A percentile compares a stretch with the other conserved stretches of the same genome.
These are phyloP conservation scores for Cariama cristata DNA, from an alignment of 2,113 vertebrate species.

Conservation along the genomic window DNA sequence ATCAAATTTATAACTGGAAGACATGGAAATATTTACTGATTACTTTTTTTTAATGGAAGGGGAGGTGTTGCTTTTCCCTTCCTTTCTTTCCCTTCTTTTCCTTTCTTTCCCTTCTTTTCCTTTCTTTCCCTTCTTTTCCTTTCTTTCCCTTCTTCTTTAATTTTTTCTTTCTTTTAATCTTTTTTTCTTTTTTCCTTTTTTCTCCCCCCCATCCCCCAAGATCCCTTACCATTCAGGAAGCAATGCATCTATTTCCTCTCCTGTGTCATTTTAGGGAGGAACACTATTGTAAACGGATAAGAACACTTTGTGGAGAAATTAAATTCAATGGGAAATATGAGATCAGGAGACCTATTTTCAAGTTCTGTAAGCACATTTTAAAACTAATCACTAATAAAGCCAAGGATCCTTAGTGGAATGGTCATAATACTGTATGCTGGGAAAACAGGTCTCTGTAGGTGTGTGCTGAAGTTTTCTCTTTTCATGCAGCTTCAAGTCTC, in stretches of 20 bases:
- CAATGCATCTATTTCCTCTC: not conserved
- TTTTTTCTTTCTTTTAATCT: no score
- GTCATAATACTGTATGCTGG: not conserved
- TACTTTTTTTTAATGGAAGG: not conserved
- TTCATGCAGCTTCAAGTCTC: not conserved
- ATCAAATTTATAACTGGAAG: not conserved
- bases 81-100: no score
- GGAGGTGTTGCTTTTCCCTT: no score
- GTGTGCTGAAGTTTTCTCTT: not conserved
- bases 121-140: not conserved
- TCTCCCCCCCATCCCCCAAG: fast-evolving
- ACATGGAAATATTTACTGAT: not conserved
- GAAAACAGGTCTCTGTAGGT: not conserved
- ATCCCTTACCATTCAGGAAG: not conserved
- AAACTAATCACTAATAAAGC: not conserved
- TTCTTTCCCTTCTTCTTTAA: no score
- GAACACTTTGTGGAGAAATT: not conserved
- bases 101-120: no score
- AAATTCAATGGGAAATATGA: not conserved
- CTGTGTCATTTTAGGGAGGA: not conserved
- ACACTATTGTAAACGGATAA: not conserved
- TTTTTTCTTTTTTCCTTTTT: no score
- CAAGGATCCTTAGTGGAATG: not conserved
- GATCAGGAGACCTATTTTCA: not conserved
- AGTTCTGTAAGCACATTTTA: not conserved